These are phyloP conservation scores for Lacanobia wlatinum DNA, from an alignment of 2,888 invertebrate genomes.

Conservation along the genomic window DNA sequence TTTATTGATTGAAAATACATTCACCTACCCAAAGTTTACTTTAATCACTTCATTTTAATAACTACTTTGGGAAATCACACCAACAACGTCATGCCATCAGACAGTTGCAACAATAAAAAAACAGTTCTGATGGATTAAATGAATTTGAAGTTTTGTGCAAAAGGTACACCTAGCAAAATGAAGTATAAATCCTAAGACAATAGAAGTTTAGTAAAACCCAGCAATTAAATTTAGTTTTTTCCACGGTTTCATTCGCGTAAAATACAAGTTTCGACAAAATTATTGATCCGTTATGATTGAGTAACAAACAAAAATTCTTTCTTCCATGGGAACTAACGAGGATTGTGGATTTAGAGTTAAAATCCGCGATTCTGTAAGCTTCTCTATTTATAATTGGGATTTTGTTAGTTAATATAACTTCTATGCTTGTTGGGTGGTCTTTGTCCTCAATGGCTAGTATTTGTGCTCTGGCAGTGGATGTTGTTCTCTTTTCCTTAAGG, in stretches of 20 bases:
- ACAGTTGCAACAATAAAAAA: not conserved
- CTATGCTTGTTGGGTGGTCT: not conserved
- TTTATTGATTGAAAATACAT: not conserved
- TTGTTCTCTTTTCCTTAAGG: not conserved
- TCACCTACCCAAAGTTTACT: not conserved
- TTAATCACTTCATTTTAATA: not conserved
- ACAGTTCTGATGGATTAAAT: not conserved
- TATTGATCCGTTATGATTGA: conserved; percentile 70
- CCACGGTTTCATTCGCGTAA: conserved; percentile 66
- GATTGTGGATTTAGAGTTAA: conserved; percentile 35
- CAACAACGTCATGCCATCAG: not conserved
- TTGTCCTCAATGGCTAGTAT: not conserved
- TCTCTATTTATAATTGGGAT: conserved; percentile 23
- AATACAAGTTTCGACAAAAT: conserved; percentile 62
- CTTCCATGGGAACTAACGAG: conserved; percentile 61
- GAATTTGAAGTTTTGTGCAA: not conserved
- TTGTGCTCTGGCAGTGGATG: not conserved
- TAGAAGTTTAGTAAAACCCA: conserved; percentile 54
- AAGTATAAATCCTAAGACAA: conserved; percentile 44
- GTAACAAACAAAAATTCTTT: conserved; percentile 55
- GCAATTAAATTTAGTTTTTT: conserved; percentile 64
- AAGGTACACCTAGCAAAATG: not conserved
- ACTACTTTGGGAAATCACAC: not conserved
- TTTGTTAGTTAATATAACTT: not conserved
- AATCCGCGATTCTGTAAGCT: conserved; percentile 41